Percentiles rank a stretch among this genome's conserved stretches.
phyloP scores from a whole-genome alignment of 2,888 invertebrate genomes.

The Argyra leucocephala region DNA sequence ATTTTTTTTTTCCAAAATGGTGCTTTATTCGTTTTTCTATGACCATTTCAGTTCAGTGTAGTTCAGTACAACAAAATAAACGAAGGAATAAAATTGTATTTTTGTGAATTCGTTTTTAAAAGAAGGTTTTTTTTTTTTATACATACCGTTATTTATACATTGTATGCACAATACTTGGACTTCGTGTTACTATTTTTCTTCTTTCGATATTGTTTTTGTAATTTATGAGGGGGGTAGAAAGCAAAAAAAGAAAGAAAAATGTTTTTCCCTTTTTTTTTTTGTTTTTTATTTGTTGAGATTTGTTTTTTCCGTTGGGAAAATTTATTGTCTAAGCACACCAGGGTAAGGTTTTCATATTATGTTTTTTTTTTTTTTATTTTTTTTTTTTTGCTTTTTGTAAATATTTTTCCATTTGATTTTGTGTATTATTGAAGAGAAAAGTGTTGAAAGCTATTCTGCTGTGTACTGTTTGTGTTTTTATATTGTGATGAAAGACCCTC shows the following conservation, averaged over 20 bases:
- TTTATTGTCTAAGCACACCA: background rate
- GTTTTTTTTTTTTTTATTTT: background rate
- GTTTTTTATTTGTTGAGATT: background rate
- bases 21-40: too few species aligned
- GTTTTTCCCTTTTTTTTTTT: too few species aligned
- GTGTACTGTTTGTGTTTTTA: background rate
- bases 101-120: too few species aligned
- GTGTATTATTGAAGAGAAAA: background rate
- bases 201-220: background rate
- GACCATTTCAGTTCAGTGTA: too few species aligned
- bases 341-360: background rate
- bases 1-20: too few species aligned
- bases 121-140: too few species aligned
- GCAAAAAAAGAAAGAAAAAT: background rate
- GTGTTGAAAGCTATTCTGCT: background rate
- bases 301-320: slow-evolving; percentile 6
- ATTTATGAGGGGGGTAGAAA: background rate
- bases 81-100: too few species aligned
- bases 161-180: too few species aligned
- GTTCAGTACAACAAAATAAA: too few species aligned
- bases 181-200: too few species aligned
- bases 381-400: background rate
- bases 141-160: too few species aligned
- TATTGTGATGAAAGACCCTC: background rate
- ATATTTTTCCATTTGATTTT: background rate